Evolutionary conservation across 1,140 invertebrate genomes (phyloP).

Genomic region (Bombus ignitus): DNA sequence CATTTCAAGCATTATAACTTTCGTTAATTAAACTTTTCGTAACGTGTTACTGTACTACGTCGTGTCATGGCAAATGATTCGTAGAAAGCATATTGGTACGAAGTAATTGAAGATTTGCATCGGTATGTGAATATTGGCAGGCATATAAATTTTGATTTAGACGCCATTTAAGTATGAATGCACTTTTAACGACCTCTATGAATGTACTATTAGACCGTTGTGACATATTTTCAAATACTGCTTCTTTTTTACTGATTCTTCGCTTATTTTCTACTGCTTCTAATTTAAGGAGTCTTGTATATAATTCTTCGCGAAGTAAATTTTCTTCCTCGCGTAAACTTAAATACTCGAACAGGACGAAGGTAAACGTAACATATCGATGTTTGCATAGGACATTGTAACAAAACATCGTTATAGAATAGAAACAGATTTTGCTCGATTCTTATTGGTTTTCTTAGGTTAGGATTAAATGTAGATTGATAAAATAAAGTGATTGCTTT

Average conservation of each 20-base stretch:
- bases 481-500: background rate
- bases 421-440: background rate
- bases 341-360: background rate
- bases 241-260: too few species aligned
- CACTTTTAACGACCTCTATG: background rate
- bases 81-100: too few species aligned
- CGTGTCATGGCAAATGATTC: too few species aligned
- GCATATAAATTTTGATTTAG: background rate
- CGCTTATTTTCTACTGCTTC: too few species aligned
- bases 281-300: background rate
- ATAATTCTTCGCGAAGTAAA: background rate
- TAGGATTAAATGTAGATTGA: background rate
- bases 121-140: too few species aligned
- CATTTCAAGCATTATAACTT: background rate
- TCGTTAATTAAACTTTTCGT: background rate
- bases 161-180: slow-evolving; percentile 3
- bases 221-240: background rate
- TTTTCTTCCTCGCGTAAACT: background rate
- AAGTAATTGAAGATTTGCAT: background rate
- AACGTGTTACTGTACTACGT: background rate
- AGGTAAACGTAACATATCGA: background rate
- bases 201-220: background rate
- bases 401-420: background rate
- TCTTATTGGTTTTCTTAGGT: background rate
- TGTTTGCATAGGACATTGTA: background rate